A percentile compares a stretch with the other conserved stretches of the same genome.
Evolutionary conservation across 2,888 invertebrate genomes (phyloP).

Genomic region (Stratiomys singularior): DNA sequence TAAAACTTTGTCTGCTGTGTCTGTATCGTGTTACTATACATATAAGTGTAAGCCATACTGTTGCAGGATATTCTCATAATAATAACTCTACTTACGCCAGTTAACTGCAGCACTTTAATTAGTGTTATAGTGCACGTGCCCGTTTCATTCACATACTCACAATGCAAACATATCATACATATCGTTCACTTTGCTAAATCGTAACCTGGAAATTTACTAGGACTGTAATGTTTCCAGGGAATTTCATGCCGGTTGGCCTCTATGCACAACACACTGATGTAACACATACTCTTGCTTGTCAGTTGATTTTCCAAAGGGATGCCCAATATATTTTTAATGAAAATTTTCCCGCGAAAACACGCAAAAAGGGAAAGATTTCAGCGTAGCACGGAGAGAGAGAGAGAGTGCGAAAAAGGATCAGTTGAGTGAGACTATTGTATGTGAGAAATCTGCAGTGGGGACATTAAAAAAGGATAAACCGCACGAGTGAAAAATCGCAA

Average conservation of each 20-base stretch:
- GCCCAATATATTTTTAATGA: conserved; percentile 27
- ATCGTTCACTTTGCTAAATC: background rate
- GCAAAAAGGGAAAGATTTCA: background rate
- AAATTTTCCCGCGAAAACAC: background rate
- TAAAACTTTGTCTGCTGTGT: conserved; percentile 21
- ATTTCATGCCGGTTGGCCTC: background rate
- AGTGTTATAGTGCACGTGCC: background rate
- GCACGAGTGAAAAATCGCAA: conserved; percentile 44
- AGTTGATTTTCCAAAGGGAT: conserved; percentile 1
- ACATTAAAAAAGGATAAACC: conserved; percentile 44
- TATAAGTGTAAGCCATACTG: background rate
- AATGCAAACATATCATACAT: background rate
- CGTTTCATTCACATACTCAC: background rate
- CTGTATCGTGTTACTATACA: background rate
- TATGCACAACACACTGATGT: too few relatives aligned
- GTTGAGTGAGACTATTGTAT: background rate
- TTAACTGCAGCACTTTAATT: conserved; percentile 36
- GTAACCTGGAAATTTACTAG: conserved; percentile 4
- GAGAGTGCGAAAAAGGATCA: background rate
- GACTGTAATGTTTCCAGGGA: background rate
- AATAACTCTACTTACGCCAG: conserved; percentile 12
- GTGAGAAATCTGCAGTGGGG: background rate
- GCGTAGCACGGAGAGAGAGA: too few relatives aligned
- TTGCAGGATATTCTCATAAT: background rate
- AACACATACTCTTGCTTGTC: background rate